A percentile compares a stretch with the other conserved stretches of the same genome.
These are phyloP conservation scores for Chloromyia formosa DNA, from an alignment of 2,888 invertebrate genomes.

Conservation along the genomic window DNA sequence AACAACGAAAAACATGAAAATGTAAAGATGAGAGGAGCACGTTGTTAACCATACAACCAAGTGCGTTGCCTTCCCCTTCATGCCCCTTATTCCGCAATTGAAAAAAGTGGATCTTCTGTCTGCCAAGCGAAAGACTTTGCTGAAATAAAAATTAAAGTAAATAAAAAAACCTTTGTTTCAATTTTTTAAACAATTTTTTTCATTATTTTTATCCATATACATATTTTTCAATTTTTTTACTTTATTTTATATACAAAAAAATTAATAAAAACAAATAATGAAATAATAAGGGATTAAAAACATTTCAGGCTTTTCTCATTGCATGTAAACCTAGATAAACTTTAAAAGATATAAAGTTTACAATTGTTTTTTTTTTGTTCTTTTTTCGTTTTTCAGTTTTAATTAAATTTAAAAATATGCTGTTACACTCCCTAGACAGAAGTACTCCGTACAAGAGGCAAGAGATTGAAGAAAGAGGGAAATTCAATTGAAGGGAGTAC, in stretches of 20 bases:
- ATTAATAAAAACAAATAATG: conserved; percentile 36
- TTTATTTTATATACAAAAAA: conserved; percentile 33
- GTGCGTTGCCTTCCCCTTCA: too few species aligned
- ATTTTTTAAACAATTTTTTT: conserved; percentile 35
- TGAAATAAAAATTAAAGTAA: neutral
- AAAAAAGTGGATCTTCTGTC: too few species aligned
- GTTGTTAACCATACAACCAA: too few species aligned
- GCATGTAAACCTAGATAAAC: neutral
- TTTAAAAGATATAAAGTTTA: conserved; percentile 15
- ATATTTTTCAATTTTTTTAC: conserved; percentile 34
- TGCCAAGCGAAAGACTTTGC: too few species aligned
- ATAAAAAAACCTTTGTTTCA: conserved; percentile 24
- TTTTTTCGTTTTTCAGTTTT: neutral
- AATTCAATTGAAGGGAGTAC: neutral
- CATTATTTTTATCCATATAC: conserved; percentile 7
- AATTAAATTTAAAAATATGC: conserved; percentile 2
- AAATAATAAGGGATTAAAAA: conserved; percentile 23
- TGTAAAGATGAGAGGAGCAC: too few species aligned
- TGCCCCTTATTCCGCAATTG: conserved; percentile 53
- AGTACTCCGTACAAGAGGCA: neutral
- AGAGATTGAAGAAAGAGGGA: neutral
- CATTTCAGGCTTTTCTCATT: conserved; percentile 19
- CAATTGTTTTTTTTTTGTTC: neutral
- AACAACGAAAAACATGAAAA: conserved; percentile 2
- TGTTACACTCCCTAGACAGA: neutral